Evolutionary conservation across 1,140 invertebrate genomes (phyloP).

Genomic region (Tribolium castaneum): DNA sequence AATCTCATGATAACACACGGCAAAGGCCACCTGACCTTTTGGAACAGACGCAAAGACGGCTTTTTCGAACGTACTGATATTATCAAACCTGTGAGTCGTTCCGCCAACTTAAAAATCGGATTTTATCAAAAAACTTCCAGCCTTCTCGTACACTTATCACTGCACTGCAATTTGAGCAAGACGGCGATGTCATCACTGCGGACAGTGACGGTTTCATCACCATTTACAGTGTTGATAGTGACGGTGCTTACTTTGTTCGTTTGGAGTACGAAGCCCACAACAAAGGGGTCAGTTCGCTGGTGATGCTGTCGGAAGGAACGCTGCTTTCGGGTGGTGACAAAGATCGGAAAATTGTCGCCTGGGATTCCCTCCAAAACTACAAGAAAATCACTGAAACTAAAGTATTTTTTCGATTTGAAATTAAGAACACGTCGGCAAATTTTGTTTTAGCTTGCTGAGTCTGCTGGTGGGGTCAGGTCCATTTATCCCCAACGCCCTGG

Average conservation of each 20-base stretch:
- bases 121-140: slow-evolving; percentile 63
- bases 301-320: slow-evolving; percentile 90
- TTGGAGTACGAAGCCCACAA: slow-evolving; percentile 90
- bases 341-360: slow-evolving; percentile 89
- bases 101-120: background rate
- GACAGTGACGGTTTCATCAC: slow-evolving; percentile 95
- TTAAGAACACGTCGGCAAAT: background rate
- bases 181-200: slow-evolving; percentile 93
- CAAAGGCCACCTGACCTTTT: slow-evolving; percentile 92
- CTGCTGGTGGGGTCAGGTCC: slow-evolving; percentile 84
- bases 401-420: slow-evolving; percentile 65
- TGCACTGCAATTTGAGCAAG: slow-evolving; percentile 90
- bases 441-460: slow-evolving; percentile 78
- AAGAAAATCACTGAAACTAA: slow-evolving; percentile 90
- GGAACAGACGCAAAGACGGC: slow-evolving; percentile 89
- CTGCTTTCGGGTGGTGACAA: slow-evolving; percentile 90
- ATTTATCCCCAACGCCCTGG: slow-evolving; percentile 88
- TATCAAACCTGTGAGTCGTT: slow-evolving; percentile 77
- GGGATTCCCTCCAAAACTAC: slow-evolving; percentile 92
- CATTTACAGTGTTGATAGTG: slow-evolving; percentile 89
- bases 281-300: slow-evolving; percentile 85
- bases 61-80: slow-evolving; percentile 90
- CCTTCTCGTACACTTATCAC: slow-evolving; percentile 84
- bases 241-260: slow-evolving; percentile 87
- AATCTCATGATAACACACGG: slow-evolving; percentile 94